A percentile compares a stretch with the other conserved stretches of the same genome.
These are phyloP conservation scores for Acyrthosiphon pisum DNA, from an alignment of 1,140 invertebrate species.

Conservation along the genomic window DNA sequence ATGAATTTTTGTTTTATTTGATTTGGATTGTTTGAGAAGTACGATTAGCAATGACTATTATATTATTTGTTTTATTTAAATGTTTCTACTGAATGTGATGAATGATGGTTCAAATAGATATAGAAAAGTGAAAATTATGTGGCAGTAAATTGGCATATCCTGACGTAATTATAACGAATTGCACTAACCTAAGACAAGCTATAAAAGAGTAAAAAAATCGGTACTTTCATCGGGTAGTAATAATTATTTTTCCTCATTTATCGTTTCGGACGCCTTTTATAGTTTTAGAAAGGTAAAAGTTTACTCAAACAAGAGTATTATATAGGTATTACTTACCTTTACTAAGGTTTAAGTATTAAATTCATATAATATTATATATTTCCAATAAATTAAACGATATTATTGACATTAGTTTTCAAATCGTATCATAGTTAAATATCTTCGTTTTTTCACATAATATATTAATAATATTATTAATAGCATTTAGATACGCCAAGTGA, in stretches of 20 bases:
- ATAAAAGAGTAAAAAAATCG: neutral
- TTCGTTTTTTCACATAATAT: neutral
- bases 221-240: neutral
- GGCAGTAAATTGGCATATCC: constrained; percentile 1
- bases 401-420: neutral
- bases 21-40: neutral
- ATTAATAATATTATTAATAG: neutral
- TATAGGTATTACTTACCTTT: neutral
- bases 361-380: neutral
- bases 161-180: neutral
- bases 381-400: neutral
- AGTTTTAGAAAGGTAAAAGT: neutral
- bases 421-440: neutral
- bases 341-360: neutral
- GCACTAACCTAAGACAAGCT: neutral
- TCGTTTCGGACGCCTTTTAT: neutral
- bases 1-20: neutral
- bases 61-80: constrained; percentile 5
- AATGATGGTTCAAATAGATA: neutral
- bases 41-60: neutral
- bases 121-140: neutral
- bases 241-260: neutral
- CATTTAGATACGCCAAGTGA: neutral
- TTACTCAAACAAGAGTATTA: neutral
- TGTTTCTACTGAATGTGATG: neutral